Percentiles rank a stretch among this genome's conserved stretches.
These are phyloP conservation scores for Pterostichus niger DNA, from an alignment of 2,888 invertebrate genomes.

Conservation along the genomic window DNA sequence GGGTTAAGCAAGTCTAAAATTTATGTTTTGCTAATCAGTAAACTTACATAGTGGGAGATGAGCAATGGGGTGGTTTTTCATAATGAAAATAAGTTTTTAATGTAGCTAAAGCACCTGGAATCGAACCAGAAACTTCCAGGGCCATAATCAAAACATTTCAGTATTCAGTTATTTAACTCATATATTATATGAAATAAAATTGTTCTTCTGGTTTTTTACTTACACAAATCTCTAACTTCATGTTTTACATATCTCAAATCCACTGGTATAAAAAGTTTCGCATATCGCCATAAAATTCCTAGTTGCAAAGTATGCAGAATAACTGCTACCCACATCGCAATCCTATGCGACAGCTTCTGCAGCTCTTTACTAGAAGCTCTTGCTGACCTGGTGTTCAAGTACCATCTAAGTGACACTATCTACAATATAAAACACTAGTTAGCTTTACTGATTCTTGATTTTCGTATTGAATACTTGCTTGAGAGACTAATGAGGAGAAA, in stretches of 20 bases:
- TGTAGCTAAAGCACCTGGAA: no score
- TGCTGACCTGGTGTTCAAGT: conserved; percentile 80
- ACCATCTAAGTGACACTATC: conserved; percentile 88
- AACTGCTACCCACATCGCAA: conserved; percentile 77
- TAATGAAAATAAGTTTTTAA: no score
- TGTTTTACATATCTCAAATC: conserved; percentile 90
- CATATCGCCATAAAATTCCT: conserved; percentile 90
- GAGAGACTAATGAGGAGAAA: conserved; percentile 87
- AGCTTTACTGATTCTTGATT: neutral
- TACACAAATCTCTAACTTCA: conserved; percentile 86
- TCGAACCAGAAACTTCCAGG: no score
- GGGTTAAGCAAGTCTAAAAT: no score
- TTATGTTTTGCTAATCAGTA: no score
- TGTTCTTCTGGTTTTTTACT: conserved; percentile 71
- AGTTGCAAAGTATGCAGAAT: conserved; percentile 84
- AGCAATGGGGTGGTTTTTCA: no score
- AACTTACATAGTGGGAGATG: no score
- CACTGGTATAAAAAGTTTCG: conserved; percentile 90
- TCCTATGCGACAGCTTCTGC: conserved; percentile 56
- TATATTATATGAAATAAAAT: no score
- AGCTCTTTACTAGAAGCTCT: conserved; percentile 74
- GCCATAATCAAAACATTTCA: no score
- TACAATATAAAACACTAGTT: conserved; percentile 70
- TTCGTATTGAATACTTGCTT: conserved; percentile 76
- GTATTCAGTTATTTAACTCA: no score